Base-by-base conservation (phyloP, 2,888 invertebrate species). In the Drosophila stalkeri region DNA sequence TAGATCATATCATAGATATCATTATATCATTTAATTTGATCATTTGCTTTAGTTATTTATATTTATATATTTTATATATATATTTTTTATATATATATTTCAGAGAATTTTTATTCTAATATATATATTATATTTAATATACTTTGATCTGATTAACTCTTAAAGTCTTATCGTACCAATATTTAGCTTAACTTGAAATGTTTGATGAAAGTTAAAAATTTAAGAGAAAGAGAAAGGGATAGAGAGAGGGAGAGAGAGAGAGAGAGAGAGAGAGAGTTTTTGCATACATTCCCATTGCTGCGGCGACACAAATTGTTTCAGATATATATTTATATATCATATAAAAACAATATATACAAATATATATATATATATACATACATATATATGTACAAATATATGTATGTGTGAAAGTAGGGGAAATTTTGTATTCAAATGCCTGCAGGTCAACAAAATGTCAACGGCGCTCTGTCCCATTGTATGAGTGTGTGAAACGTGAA, bases 381-480 rank as follows among this genome's bases (percentile, higher is more conserved):
- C 16, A 47, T 16, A 9, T 47, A 8, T 16, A 16, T 47, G 2
- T 5, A 14, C 8, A n/a, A 12, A 1, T 20, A 1, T 49, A 0
- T 52, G 20, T 7, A 4, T 8, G 33, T 51, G 33, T 18, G 51
- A 60, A 75, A 78, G 75, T 71, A 73, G 68, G 75, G 65, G 72
- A 66, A 44, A 57, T 20, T 65, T 86, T 77, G 66, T 63, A 75
- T 73, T 59, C 59, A 75, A 80, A 69, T 78, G 82, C 70, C 77
- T 68, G 67, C 68, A 72, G 78, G 77, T 67, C 60, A 79, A 69
- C 82, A 72, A 62, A 80, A 72, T 78, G 72, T 80, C 81, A 77
- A 60, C 54, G 39, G n/a, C 9, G 35, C 49, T 54, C 54, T 46
- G 63, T 57, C 54, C 47, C 63, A 62, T 56, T 81, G 66, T 43